Base-by-base conservation (phyloP, 2,888 invertebrate genomes). In the Chrysina gloriosa region DNA sequence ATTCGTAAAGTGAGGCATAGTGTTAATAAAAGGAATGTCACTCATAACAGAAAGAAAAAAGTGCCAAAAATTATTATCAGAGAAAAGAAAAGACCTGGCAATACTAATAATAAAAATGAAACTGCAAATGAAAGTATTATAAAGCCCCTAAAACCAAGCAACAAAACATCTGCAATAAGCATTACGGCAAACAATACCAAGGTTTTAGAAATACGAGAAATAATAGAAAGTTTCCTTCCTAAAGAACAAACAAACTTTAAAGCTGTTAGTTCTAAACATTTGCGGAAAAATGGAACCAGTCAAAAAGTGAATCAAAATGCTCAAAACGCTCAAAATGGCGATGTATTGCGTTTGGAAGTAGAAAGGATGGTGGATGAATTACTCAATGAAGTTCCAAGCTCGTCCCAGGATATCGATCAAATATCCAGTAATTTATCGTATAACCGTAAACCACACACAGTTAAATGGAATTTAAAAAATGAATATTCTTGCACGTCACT, bases 1-100 rank as follows among this genome's bases (percentile, higher is more conserved):
- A 56, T 19, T 25, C 42, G 42, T 4, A 31, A 42, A 45, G 11
- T 56, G 2, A 65, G 9, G 23, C 23, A 56, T 11, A 58, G n/a
- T 1, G 25, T 58, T 36, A 58, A 25, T 39, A 58, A 39, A 27
- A 48, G 23, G 23, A 11, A 6, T 25, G n/a, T 7, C n/a, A 3
- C 21, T 21, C 11, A 23, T 11, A 16, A n/a, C 14, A 36, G 48
- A 36, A 58, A 45, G 14, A 50, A 61, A 31, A 68, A 45, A 29
- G 36, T 50, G 14, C 68, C 65, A 0, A 65, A 64, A 58, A 65
- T 67, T 47, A 67, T 67, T 6, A 67, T 67, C 16, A 48, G 52
- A 11, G 58, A 67, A 27, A 67, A 67, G 45, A 63, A 67, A 39
- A 52, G 21, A 29, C 21, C 23, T 6, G 14, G 11, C 2, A 56